Evolutionary conservation across 2,888 invertebrate species (phyloP).

Genomic region (Entomobrya proxima): DNA sequence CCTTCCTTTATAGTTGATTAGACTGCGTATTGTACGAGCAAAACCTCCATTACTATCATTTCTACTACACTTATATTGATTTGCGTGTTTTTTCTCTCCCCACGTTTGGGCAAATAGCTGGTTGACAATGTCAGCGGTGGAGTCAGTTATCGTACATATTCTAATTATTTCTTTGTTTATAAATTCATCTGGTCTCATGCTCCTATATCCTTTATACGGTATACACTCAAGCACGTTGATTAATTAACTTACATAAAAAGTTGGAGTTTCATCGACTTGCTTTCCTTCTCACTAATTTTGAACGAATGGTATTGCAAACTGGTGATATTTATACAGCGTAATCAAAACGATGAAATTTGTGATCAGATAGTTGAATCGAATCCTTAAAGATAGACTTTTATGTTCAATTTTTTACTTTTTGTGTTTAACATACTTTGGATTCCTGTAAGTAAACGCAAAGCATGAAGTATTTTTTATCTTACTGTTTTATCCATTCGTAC

Average conservation of each 20-base stretch:
- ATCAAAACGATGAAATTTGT: neutral
- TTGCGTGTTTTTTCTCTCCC: neutral
- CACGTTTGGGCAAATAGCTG: neutral
- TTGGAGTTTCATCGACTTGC: neutral
- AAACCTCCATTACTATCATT: neutral
- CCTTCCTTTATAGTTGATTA: neutral
- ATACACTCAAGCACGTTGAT: too few relatives aligned
- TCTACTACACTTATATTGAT: slow-evolving; percentile 5
- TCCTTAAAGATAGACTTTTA: too few relatives aligned
- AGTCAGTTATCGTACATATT: neutral
- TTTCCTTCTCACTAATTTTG: neutral
- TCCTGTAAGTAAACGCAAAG: neutral
- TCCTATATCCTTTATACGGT: neutral
- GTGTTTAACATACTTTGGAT: neutral
- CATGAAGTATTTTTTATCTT: too few relatives aligned
- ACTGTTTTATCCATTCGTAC: too few relatives aligned
- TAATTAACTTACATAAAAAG: neutral
- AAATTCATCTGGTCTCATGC: neutral
- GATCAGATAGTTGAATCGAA: neutral
- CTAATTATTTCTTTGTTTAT: neutral
- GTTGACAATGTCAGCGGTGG: neutral
- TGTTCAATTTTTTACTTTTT: neutral
- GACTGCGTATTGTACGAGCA: neutral
- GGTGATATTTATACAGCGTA: neutral
- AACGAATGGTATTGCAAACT: neutral